These are phyloP conservation scores for Globia sparganii DNA, from an alignment of 2,888 invertebrate genomes.

Conservation along the genomic window DNA sequence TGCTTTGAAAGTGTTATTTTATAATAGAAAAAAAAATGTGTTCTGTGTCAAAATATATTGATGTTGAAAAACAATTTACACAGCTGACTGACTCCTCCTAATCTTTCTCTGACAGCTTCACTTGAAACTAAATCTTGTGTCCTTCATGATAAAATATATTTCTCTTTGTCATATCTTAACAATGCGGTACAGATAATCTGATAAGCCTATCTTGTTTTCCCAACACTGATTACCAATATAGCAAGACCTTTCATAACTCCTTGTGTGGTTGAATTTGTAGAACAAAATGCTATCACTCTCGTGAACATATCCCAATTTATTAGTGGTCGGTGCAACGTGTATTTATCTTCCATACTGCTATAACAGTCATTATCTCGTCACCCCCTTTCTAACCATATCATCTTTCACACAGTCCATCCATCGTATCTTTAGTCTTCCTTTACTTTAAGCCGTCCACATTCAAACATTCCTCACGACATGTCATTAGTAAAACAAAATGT, in stretches of 20 bases:
- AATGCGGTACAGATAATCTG: constrained; percentile 59
- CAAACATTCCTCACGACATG: neutral
- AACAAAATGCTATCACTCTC: neutral
- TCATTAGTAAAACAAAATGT: neutral
- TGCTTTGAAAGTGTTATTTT: neutral
- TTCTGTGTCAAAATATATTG: constrained; percentile 15
- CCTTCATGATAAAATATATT: neutral
- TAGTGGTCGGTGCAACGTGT: neutral
- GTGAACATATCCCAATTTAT: neutral
- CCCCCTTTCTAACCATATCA: neutral
- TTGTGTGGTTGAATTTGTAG: neutral
- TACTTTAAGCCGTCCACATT: neutral
- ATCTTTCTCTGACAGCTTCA: constrained; percentile 32
- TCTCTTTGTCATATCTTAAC: neutral
- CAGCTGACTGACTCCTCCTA: constrained; percentile 23
- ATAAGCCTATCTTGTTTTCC: constrained; percentile 63
- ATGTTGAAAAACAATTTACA: constrained; percentile 44
- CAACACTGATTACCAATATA: constrained; percentile 45
- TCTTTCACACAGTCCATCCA: neutral
- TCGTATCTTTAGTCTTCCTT: neutral
- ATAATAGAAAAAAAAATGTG: constrained; percentile 2
- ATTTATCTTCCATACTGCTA: neutral
- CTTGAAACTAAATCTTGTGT: constrained; percentile 27
- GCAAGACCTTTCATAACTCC: constrained; percentile 14
- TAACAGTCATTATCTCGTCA: neutral